phyloP scores from a whole-genome alignment of 2,797 vertebrate species.

The Euthynnus affinis region DNA sequence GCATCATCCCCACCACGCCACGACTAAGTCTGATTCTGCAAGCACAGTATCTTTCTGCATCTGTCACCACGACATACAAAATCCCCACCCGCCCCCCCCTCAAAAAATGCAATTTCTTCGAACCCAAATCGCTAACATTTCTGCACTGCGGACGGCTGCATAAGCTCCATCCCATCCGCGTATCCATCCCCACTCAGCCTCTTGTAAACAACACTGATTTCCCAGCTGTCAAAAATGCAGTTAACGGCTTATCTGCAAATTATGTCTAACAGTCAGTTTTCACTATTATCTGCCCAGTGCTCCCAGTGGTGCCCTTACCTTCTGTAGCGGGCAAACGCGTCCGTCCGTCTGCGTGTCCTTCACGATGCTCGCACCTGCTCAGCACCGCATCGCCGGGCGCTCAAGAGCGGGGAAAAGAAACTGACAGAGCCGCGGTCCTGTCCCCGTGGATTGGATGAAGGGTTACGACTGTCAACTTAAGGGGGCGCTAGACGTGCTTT shows the following conservation, averaged over 20 bases:
- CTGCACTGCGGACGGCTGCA: constrained; percentile 82
- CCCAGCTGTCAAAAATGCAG: constrained; percentile 68
- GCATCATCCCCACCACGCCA: constrained; percentile 44
- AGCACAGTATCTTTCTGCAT: constrained; percentile 8
- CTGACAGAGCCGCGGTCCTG: constrained; percentile 70
- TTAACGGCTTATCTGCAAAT: constrained; percentile 43
- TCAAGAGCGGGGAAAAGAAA: constrained; percentile 66
- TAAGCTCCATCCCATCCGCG: constrained; percentile 41
- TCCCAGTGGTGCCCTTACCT: constrained; percentile 76
- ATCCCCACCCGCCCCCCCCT: too few relatives aligned
- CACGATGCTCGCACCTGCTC: constrained; percentile 77
- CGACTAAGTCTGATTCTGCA: constrained; percentile 31
- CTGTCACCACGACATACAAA: neutral
- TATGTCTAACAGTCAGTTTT: constrained; percentile 1
- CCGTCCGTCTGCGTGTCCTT: constrained; percentile 74
- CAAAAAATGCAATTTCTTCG: neutral
- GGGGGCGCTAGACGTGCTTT: constrained; percentile 74
- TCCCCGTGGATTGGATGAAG: constrained; percentile 71
- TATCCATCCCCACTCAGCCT: constrained; percentile 55
- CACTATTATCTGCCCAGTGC: fast-evolving
- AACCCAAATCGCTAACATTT: constrained; percentile 25
- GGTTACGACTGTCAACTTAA: constrained; percentile 61
- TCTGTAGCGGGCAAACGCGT: constrained; percentile 60
- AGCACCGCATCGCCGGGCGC: constrained; percentile 79
- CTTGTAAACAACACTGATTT: constrained; percentile 74